Evolutionary conservation across 2,888 invertebrate species (phyloP).

Genomic region (Ormyrus rosae): DNA sequence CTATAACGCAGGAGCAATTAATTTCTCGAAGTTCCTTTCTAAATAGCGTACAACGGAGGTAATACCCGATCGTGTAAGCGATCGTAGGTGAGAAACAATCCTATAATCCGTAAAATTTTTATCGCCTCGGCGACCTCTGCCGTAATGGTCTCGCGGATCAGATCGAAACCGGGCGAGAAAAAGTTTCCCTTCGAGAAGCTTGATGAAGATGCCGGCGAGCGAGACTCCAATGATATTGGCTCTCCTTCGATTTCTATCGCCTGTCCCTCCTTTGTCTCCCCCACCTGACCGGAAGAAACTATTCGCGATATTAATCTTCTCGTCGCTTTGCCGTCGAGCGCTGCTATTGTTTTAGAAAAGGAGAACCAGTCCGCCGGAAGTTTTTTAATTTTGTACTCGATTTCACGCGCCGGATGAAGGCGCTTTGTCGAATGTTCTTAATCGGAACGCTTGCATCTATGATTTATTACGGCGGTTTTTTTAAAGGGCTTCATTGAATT

Average conservation of each 20-base stretch:
- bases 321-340: conserved; percentile 5
- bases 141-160: conserved; percentile 17
- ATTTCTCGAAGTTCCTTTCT: no score
- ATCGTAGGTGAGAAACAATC: background rate
- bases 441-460: background rate
- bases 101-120: conserved; percentile 24
- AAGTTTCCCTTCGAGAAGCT: conserved; percentile 28
- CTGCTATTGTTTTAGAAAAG: background rate
- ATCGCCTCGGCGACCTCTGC: background rate
- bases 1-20: background rate
- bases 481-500: no score
- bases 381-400: conserved; percentile 43
- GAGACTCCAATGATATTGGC: conserved; percentile 35
- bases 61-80: background rate
- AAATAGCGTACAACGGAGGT: no score
- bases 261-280: conserved; percentile 18
- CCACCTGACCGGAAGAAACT: conserved; percentile 28
- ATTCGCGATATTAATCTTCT: conserved; percentile 40
- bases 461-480: no score
- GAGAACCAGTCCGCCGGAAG: background rate
- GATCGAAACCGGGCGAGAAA: background rate
- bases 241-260: conserved; percentile 32
- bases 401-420: background rate
- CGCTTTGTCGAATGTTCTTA: conserved; percentile 9
- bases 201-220: conserved; percentile 28